Conservation (phyloP, 2,113 vertebrate genomes). For the Anseranas semipalmata region DNA sequence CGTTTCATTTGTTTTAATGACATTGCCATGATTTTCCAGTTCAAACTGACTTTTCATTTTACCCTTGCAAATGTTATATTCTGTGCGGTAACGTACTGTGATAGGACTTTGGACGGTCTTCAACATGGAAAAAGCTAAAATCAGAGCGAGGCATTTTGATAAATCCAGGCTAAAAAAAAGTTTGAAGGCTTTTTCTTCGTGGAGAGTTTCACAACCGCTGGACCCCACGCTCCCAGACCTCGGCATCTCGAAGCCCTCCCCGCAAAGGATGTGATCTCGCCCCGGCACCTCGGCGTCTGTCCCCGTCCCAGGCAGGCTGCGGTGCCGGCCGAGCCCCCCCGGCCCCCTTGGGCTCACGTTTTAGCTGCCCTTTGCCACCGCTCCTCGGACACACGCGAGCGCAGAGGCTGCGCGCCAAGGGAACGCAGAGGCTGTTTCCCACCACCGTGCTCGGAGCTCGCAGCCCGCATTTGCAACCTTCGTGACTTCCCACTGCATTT, state of each 20-base stretch:
- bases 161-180: neutral
- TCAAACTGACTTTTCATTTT: constrained; percentile 8
- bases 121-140: constrained; percentile 2
- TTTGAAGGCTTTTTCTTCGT: neutral
- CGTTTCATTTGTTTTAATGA: constrained; percentile 17
- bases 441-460: fast-evolving
- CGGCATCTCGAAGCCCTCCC: neutral
- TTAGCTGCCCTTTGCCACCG: too few relatives aligned
- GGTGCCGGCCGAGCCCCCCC: neutral
- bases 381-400: neutral
- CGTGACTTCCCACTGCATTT: neutral
- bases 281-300: neutral
- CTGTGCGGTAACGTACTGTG: neutral
- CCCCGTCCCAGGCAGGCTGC: neutral
- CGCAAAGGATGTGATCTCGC: neutral
- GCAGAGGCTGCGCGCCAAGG: neutral
- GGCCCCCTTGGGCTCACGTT: neutral
- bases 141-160: neutral
- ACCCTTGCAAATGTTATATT: neutral
- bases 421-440: neutral
- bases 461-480: neutral
- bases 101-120: constrained; percentile 13
- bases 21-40: constrained; percentile 28
- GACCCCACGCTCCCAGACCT: neutral
- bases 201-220: neutral